phyloP scores from a whole-genome alignment of 1,140 invertebrate genomes.

The Drosophila kepulauana region DNA sequence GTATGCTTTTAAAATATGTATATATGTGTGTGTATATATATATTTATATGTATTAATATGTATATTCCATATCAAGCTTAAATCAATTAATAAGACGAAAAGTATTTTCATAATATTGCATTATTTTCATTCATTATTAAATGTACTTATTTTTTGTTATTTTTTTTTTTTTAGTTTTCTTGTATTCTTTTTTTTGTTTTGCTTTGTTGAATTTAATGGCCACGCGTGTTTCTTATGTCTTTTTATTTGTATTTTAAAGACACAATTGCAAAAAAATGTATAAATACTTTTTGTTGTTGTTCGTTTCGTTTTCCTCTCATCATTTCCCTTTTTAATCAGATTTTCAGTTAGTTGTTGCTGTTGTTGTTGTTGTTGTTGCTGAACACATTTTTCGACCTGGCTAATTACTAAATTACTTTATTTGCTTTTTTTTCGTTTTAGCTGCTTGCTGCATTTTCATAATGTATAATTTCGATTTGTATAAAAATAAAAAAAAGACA shows the following conservation, averaged over 20 bases:
- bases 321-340: not conserved
- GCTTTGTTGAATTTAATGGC: constrained; percentile 59
- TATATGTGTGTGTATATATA: constrained; percentile 25
- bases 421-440: constrained; percentile 30
- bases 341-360: constrained; percentile 5
- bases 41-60: constrained; percentile 33
- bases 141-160: constrained; percentile 16
- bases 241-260: constrained; percentile 39
- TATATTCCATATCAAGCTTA: constrained; percentile 40
- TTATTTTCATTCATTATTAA: constrained; percentile 28
- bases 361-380: constrained; percentile 25
- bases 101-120: constrained; percentile 53
- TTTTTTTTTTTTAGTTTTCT: constrained; percentile 24
- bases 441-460: constrained; percentile 35
- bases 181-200: constrained; percentile 11
- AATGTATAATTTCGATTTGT: constrained; percentile 36
- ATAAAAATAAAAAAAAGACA: constrained; percentile 57
- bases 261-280: constrained; percentile 45
- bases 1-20: constrained; percentile 25
- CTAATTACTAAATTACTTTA: constrained; percentile 49
- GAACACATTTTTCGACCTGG: constrained; percentile 66
- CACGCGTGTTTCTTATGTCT: constrained; percentile 54
- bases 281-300: constrained; percentile 53
- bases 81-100: constrained; percentile 42
- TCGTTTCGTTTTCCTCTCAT: constrained; percentile 21